Base-by-base conservation (phyloP, 2,113 vertebrate genomes). In the human region DNA sequence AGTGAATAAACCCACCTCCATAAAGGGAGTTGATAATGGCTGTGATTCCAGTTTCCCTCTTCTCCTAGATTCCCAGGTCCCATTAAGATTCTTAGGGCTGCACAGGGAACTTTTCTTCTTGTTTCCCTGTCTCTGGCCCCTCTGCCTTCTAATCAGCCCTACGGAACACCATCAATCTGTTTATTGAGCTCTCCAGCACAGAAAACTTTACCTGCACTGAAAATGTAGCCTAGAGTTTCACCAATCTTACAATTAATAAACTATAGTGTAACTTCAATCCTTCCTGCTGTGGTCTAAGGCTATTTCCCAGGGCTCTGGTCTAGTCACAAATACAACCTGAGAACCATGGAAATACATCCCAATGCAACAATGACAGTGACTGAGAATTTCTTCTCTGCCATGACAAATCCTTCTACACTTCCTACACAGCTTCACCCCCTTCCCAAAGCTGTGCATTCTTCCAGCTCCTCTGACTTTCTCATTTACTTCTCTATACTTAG, bases 281-380 rank as follows among this genome's bases (percentile, higher is more conserved):
- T 10, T 17, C 22, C 50, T n/a, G 7, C 57, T 66, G 8, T 64
- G 73, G 38, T 3, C 38, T 9, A 52, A 17, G 64, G 38, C 45
- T 72, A 1, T 12, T n/a, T 43, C 48, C 23, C 38, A 35, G 27
- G 11, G n/a, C 17, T 72, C n/a, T 59, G 23, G 30, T 50, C 55
- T 8, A 50, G 38, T 45, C 18, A 11, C 27, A 43, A 5, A 50
- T 8, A 8, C 9, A 43, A 72, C 22, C 18, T 32, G 4, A 25
- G n/a, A 40, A 27, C 8, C 17, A 2, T 11, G 57, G 70, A 38
- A 10, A 40, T 5, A 0, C 0, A 45, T 70, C 89, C 50, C 68
- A 4, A 7, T 3, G 0, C 7, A 40, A 52, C 40, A n/a, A 11
- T 0, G 23, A 25, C 20, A n/a, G 66, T 1, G 68, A 30, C 48